phyloP scores from a whole-genome alignment of 37 sponge, comb jelly and placozoan genomes.

The Beroe ovata region DNA sequence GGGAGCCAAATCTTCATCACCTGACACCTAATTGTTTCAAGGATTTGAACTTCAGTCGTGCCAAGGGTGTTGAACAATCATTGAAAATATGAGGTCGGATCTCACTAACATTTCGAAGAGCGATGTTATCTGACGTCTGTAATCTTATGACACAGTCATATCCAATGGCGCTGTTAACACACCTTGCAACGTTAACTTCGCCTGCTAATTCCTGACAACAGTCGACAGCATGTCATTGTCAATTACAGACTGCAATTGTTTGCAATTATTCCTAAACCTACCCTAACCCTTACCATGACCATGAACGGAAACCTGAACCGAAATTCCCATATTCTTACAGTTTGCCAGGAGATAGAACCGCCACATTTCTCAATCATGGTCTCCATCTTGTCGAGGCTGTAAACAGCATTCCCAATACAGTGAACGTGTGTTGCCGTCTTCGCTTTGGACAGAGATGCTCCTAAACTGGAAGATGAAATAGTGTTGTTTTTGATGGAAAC shows the following conservation, averaged over 20 bases:
- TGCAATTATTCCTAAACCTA: too few relatives aligned
- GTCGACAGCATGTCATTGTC: too few relatives aligned
- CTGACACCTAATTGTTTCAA: too few relatives aligned
- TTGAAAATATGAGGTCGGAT: too few relatives aligned
- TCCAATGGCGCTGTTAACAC: not conserved
- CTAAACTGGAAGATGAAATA: conserved; percentile 23
- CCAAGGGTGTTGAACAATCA: too few relatives aligned
- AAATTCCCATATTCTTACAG: not conserved
- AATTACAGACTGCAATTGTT: too few relatives aligned
- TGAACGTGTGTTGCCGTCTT: conserved; percentile 22
- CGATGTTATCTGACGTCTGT: not conserved
- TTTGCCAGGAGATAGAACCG: conserved; percentile 24
- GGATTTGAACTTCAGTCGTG: too few relatives aligned
- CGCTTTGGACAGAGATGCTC: conserved; percentile 11
- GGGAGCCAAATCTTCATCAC: too few relatives aligned
- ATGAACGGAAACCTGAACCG: not conserved
- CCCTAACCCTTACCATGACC: too few relatives aligned
- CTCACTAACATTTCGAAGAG: not conserved
- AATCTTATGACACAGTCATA: conserved; percentile 19
- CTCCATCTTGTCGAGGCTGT: conserved; percentile 14
- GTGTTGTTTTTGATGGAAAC: too few relatives aligned
- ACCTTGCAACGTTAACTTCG: not conserved
- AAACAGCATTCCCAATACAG: conserved; percentile 61
- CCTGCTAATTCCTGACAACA: not conserved
- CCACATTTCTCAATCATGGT: conserved; percentile 18